These are phyloP conservation scores for Acleris sparsana DNA, from an alignment of 2,888 invertebrate species.

Conservation along the genomic window DNA sequence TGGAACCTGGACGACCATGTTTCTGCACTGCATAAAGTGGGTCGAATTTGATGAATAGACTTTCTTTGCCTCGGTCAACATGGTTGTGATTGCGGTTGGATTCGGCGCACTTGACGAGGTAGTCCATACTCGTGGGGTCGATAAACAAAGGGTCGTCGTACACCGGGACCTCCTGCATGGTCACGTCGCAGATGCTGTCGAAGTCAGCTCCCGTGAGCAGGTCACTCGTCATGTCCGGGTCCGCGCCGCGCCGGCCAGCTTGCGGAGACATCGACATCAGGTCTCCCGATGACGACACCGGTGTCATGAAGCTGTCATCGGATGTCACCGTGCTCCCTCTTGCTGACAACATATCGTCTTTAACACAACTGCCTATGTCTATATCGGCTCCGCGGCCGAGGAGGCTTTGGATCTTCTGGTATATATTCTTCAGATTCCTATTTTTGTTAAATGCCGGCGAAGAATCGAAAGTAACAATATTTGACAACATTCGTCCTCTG, in stretches of 20 bases:
- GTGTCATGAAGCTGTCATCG: slow-evolving; percentile 67
- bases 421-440: slow-evolving; percentile 55
- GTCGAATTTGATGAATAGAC: slow-evolving; percentile 87
- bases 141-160: slow-evolving; percentile 76
- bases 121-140: slow-evolving; percentile 83
- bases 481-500: slow-evolving; percentile 63
- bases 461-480: slow-evolving; percentile 48
- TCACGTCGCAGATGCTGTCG: slow-evolving; percentile 72
- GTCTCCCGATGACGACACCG: slow-evolving; percentile 68
- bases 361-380: slow-evolving; percentile 32
- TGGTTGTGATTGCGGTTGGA: slow-evolving; percentile 61
- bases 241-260: slow-evolving; percentile 46
- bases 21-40: slow-evolving; percentile 73
- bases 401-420: slow-evolving; percentile 58
- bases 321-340: slow-evolving; percentile 55
- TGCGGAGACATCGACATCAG: slow-evolving; percentile 71
- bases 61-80: slow-evolving; percentile 81
- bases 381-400: slow-evolving; percentile 49
- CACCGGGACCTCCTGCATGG: slow-evolving; percentile 68
- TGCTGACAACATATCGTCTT: slow-evolving; percentile 59
- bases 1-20: slow-evolving; percentile 46
- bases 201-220: slow-evolving; percentile 70
- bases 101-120: slow-evolving; percentile 75
- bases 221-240: slow-evolving; percentile 62
- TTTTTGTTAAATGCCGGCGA: slow-evolving; percentile 51